Evolutionary conservation across 2,113 vertebrate species (phyloP).

Genomic region (Phylloscopus trochiloides): DNA sequence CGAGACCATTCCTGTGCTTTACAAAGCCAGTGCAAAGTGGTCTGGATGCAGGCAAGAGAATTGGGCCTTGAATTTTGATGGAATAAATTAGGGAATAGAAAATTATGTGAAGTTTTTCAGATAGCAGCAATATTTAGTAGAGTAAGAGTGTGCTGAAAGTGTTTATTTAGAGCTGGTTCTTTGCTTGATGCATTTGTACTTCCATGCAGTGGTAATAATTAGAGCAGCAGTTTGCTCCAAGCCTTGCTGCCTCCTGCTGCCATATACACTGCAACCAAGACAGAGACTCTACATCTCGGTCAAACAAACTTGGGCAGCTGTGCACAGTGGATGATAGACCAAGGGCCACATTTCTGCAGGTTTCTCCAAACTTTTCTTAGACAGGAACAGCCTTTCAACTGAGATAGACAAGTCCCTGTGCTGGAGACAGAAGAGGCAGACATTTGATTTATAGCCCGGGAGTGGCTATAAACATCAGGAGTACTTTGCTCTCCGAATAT

Average conservation of each 20-base stretch:
- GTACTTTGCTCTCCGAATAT: not conserved
- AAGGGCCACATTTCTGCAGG: not conserved
- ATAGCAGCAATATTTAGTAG: not conserved
- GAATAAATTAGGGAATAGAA: not conserved
- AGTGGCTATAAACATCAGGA: not conserved
- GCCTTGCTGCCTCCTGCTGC: conserved; percentile 36
- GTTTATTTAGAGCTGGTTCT: not conserved
- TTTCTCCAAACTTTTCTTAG: conserved; percentile 32
- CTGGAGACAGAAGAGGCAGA: not conserved
- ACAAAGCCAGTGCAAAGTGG: not conserved
- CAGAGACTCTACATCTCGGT: conserved; percentile 39
- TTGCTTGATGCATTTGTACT: not conserved
- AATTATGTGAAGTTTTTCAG: not conserved
- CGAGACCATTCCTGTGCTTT: not conserved
- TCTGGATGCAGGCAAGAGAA: not conserved
- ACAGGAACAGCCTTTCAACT: conserved; percentile 26
- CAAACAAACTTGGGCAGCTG: conserved; percentile 8
- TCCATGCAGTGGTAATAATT: not conserved
- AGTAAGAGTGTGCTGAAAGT: not conserved
- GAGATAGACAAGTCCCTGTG: not conserved
- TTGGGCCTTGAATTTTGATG: not conserved
- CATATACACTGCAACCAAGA: conserved; percentile 8
- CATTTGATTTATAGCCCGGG: not conserved
- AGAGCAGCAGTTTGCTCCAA: not conserved
- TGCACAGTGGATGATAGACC: not conserved